Percentiles rank a stretch among this genome's conserved stretches.
These are phyloP conservation scores for Chrysolina oricalcia DNA, from an alignment of 2,888 invertebrate species.

Conservation along the genomic window DNA sequence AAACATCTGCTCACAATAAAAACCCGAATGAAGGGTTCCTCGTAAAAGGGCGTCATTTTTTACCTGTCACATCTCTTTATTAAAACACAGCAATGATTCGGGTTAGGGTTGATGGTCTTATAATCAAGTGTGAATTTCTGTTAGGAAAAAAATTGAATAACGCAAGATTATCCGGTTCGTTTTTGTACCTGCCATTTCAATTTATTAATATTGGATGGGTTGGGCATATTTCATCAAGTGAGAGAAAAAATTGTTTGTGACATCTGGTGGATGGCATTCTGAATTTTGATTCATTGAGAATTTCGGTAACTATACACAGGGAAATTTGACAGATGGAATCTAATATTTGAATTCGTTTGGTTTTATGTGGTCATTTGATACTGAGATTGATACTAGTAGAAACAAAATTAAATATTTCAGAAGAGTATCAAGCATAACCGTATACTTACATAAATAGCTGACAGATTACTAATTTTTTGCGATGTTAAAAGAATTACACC, in stretches of 20 bases:
- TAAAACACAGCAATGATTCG: conserved; percentile 54
- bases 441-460: too few species aligned
- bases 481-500: too few species aligned
- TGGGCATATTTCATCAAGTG: conserved; percentile 44
- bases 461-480: too few species aligned
- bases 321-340: conserved; percentile 38
- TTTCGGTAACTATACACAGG: conserved; percentile 36
- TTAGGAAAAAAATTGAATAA: conserved; percentile 45
- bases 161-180: conserved; percentile 47
- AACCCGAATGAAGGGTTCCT: conserved; percentile 40
- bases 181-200: conserved; percentile 51
- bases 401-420: too few species aligned
- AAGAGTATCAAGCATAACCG: too few species aligned
- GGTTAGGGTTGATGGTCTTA: conserved; percentile 50
- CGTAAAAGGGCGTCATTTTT: conserved; percentile 46
- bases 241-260: conserved; percentile 42
- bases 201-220: conserved; percentile 46
- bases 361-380: conserved; percentile 18
- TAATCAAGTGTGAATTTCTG: conserved; percentile 56
- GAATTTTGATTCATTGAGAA: conserved; percentile 45
- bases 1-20: conserved; percentile 48
- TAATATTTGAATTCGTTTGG: conserved; percentile 6
- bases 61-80: conserved; percentile 57
- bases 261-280: conserved; percentile 48
- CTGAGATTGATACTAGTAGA: too few species aligned